Conservation (phyloP, 2,113 vertebrate species). For the Callospermophilus lateralis region DNA sequence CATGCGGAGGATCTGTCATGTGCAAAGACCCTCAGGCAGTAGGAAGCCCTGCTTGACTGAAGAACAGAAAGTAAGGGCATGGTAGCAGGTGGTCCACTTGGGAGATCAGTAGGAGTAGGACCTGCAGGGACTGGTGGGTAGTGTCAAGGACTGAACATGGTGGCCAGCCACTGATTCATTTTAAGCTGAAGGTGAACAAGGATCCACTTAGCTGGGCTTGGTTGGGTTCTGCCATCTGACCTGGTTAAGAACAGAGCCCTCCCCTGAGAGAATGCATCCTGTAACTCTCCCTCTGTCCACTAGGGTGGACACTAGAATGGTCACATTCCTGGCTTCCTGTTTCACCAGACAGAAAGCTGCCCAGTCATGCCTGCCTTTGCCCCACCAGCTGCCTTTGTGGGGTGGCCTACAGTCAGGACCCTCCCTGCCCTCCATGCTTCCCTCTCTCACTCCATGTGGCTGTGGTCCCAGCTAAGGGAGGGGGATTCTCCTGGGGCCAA, state of each 20-base stretch:
- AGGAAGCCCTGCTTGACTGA: background rate
- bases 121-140: background rate
- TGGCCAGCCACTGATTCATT: background rate
- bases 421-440: too few relatives aligned
- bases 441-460: background rate
- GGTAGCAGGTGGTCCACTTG: background rate
- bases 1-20: background rate
- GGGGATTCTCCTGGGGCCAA: background rate
- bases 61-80: background rate
- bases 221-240: background rate
- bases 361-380: fast-evolving
- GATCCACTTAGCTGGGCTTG: background rate
- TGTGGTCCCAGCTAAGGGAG: background rate
- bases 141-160: background rate
- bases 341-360: background rate
- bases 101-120: background rate
- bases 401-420: background rate
- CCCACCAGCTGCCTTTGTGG: background rate
- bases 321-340: background rate
- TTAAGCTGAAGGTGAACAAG: background rate
- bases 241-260: background rate
- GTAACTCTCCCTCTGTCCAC: background rate
- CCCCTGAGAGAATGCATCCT: background rate
- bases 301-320: background rate
- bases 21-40: background rate